These are phyloP conservation scores for Dasypus novemcinctus DNA, from an alignment of 2,113 vertebrate genomes.

Conservation along the genomic window DNA sequence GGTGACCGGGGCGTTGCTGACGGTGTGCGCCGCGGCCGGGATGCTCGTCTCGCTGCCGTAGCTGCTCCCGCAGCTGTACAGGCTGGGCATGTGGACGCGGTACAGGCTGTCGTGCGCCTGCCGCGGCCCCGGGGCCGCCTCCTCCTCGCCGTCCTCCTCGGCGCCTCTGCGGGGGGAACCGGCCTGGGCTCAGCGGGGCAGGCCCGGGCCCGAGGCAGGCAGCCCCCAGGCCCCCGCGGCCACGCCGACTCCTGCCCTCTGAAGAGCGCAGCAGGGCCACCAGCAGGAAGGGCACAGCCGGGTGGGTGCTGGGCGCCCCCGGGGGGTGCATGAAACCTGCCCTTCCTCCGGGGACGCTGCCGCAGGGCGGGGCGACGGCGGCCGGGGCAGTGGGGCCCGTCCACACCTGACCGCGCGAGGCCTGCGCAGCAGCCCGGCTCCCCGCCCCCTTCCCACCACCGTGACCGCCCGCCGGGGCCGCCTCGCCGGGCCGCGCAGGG, in stretches of 20 bases:
- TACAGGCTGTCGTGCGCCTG: constrained; percentile 96
- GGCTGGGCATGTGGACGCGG: constrained; percentile 98
- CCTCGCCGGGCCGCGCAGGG: not conserved
- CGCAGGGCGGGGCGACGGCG: too few relatives aligned
- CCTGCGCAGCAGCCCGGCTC: too few relatives aligned
- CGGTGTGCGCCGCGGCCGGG: constrained; percentile 95
- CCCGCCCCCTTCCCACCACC: not conserved
- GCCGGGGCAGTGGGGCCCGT: too few relatives aligned
- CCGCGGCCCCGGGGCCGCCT: constrained; percentile 89
- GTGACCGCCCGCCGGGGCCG: not conserved
- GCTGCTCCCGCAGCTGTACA: constrained; percentile 99
- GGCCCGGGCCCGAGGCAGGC: too few relatives aligned
- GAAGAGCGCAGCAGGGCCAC: not conserved
- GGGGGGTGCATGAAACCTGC: too few relatives aligned
- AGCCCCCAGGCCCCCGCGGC: accelerated
- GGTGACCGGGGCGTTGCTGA: constrained; percentile 98
- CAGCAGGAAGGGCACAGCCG: too few relatives aligned
- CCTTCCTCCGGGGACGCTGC: too few relatives aligned
- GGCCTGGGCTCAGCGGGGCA: not conserved
- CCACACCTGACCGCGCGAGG: too few relatives aligned
- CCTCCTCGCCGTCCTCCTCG: constrained; percentile 94
- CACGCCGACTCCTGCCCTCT: too few relatives aligned
- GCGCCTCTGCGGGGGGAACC: constrained; percentile 81
- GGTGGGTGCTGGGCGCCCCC: too few relatives aligned
- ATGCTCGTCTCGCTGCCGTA: constrained; percentile 98